Evolutionary conservation across 2,888 invertebrate species (phyloP), one percentile per base, ranked within the genome.

Genomic region (Polydesmus complanatus): DNA sequence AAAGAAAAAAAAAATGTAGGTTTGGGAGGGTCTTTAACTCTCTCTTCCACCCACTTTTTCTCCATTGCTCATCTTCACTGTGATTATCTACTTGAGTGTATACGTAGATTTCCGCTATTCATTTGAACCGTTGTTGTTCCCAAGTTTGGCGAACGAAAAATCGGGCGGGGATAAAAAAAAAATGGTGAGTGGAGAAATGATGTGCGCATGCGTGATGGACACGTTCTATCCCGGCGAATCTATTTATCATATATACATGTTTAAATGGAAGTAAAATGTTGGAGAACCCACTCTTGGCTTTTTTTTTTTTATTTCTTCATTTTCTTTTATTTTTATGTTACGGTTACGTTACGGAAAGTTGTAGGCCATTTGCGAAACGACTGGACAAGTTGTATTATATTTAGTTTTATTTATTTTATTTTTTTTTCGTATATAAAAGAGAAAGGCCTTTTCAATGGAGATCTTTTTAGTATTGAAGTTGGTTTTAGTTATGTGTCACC

Each of bases 91-190:
- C n/a, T n/a, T n/a, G n/a, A n/a, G 37, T 37, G 14, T 37, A 37
- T 37, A 14, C 14, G 37, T 37, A 37, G 37, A 37, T 37, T 37
- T 37, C 37, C 37, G 37, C 37, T 14, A 37, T 55, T 55, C 55
- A 55, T 27, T 55, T 55, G 27, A 27, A 27, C 27, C 22, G 55
- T 55, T 55, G 55, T 55, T 37, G 27, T 25, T 26, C 27, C 53
- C 37, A 27, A 27, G 22, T 55, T 55, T 55, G 14, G 27, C 55
- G 55, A 27, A 55, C 55, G 55, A 55, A 37, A 55, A 55, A n/a
- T n/a, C n/a, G n/a, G 21, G 55, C 21, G 27, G 37, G 22, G 22
- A 22, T 27, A 55, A 55, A 21, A 27, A 18, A 27, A 27, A 53
- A 25, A 55, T 27, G 37, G 22, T 3, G 11, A 21, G 19, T 19